A percentile compares a stretch with the other conserved stretches of the same genome.
phyloP scores from a whole-genome alignment of 2,888 invertebrate species.

The Noctuana brunneofusca region DNA sequence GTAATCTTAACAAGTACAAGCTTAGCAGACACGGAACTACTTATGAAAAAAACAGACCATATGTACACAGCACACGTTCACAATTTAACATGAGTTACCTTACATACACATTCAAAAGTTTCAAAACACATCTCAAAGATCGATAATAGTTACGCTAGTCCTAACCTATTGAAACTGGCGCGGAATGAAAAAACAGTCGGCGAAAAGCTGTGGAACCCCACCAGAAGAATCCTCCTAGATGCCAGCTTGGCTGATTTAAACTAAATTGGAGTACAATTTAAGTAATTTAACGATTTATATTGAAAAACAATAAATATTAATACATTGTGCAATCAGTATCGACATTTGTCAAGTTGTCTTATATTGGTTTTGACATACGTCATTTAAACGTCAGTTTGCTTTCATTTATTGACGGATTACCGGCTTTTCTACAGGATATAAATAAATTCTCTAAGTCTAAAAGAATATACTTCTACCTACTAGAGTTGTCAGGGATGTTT shows the following conservation, averaged over 20 bases:
- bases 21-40: background rate
- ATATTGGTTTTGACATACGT: background rate
- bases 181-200: constrained; percentile 56
- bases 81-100: background rate
- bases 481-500: too few species aligned
- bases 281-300: constrained; percentile 3
- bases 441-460: too few species aligned
- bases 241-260: constrained; percentile 65
- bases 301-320: background rate
- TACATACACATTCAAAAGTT: constrained; percentile 17
- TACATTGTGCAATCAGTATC: background rate
- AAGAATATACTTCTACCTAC: too few species aligned
- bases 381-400: background rate
- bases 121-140: too few species aligned
- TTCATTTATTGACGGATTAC: background rate
- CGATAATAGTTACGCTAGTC: constrained; percentile 34
- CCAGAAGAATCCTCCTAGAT: constrained; percentile 64
- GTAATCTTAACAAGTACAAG: background rate
- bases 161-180: constrained; percentile 66
- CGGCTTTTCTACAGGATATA: background rate
- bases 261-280: background rate
- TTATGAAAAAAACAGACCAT: background rate
- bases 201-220: constrained; percentile 66
- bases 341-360: constrained; percentile 7
- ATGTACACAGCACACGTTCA: constrained; percentile 21